A percentile compares a stretch with the other conserved stretches of the same genome.
phyloP scores from a whole-genome alignment of 1,140 invertebrate genomes.

The Doryteuthis pealeii region DNA sequence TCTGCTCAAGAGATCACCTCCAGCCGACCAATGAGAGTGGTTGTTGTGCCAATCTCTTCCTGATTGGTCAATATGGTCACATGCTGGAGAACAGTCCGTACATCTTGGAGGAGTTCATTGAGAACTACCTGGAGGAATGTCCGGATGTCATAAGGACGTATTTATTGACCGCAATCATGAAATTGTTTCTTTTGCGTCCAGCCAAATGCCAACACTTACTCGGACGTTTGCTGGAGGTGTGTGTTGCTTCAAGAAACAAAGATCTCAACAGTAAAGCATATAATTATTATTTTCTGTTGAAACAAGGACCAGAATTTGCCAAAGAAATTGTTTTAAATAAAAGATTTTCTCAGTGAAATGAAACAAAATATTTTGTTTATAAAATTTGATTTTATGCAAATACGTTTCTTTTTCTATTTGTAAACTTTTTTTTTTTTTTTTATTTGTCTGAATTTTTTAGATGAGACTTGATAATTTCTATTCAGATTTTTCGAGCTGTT shows the following conservation, averaged over 20 bases:
- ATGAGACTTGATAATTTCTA: no score
- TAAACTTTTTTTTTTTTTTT: no score
- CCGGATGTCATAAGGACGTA: conserved; percentile 25
- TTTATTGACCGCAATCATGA: conserved; percentile 27
- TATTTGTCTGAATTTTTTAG: no score
- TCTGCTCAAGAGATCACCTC: conserved; percentile 19
- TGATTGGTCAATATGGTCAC: conserved; percentile 37
- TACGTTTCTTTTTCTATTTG: no score
- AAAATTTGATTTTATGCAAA: no score
- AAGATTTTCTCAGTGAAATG: background rate
- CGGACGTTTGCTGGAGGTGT: conserved; percentile 34
- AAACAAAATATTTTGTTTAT: no score
- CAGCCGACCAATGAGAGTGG: conserved; percentile 21
- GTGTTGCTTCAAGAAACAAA: conserved; percentile 25
- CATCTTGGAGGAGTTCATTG: conserved; percentile 33
- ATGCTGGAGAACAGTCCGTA: conserved; percentile 29
- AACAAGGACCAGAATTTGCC: conserved; percentile 26
- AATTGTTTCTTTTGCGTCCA: conserved; percentile 36
- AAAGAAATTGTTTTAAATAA: conserved; percentile 22
- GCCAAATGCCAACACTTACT: conserved; percentile 40
- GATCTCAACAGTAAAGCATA: conserved; percentile 30
- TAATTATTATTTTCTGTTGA: conserved; percentile 37
- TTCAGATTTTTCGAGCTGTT: no score
- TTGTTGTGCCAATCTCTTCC: conserved; percentile 28
- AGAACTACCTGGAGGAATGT: conserved; percentile 26